phyloP scores from a whole-genome alignment of 2,113 vertebrate genomes.

The Talpa occidentalis region DNA sequence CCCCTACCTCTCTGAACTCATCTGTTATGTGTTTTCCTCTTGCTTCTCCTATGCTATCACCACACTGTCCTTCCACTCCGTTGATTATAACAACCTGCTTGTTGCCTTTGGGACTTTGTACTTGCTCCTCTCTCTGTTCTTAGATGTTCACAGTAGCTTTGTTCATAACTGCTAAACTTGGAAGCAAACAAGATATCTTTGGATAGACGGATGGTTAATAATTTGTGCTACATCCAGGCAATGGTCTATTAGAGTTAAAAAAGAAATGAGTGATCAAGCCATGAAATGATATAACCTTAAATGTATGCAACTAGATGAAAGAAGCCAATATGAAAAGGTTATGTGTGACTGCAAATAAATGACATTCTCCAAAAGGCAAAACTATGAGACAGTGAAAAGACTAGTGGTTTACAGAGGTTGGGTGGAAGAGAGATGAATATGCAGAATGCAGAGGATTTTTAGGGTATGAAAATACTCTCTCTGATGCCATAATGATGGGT shows the following conservation, averaged over 20 bases:
- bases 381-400: background rate
- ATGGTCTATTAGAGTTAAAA: background rate
- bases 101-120: background rate
- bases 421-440: background rate
- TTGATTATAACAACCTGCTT: background rate
- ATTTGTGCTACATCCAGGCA: background rate
- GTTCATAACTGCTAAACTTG: no score
- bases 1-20: background rate
- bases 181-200: background rate
- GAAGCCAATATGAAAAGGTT: background rate
- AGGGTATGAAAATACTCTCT: background rate
- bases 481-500: no score
- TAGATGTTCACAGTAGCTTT: background rate
- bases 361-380: background rate
- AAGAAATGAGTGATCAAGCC: background rate
- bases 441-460: background rate
- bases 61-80: background rate
- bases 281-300: background rate
- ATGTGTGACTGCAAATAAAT: background rate
- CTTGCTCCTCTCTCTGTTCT: background rate
- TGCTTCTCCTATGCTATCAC: background rate
- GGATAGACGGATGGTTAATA: background rate
- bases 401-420: background rate
- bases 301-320: background rate
- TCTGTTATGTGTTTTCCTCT: background rate